Conservation (phyloP, 2,888 invertebrate genomes). For the Marronus borbonicus region DNA sequence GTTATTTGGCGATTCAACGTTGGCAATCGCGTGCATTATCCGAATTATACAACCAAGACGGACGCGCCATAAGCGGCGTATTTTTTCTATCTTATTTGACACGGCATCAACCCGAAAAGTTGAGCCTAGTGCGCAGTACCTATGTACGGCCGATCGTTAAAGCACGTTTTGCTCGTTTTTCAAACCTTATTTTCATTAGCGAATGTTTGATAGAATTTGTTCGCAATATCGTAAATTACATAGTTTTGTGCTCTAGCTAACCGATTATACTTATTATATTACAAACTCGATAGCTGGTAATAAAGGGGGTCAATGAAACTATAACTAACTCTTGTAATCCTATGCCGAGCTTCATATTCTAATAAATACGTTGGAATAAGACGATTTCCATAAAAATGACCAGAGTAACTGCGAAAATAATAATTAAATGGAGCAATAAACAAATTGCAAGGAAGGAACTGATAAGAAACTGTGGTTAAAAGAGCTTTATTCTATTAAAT, state of each 20-base stretch:
- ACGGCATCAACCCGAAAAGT: constrained; percentile 23
- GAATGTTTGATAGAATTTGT: constrained; percentile 8
- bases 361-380: too few relatives aligned
- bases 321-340: too few relatives aligned
- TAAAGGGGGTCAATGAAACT: too few relatives aligned
- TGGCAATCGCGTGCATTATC: constrained; percentile 57
- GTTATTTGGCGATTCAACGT: constrained; percentile 56
- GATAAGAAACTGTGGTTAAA: too few relatives aligned
- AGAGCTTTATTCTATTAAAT: too few relatives aligned
- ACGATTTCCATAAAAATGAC: too few relatives aligned
- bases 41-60: constrained; percentile 54
- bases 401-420: too few relatives aligned
- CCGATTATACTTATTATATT: not conserved
- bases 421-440: too few relatives aligned
- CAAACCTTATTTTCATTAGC: constrained; percentile 21
- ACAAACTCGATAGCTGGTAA: too few relatives aligned
- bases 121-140: not conserved
- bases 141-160: constrained; percentile 11
- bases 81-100: constrained; percentile 16
- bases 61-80: constrained; percentile 6
- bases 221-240: constrained; percentile 16
- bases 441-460: too few relatives aligned
- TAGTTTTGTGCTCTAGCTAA: not conserved
- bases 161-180: constrained; percentile 31
- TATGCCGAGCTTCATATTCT: too few relatives aligned